phyloP scores from a whole-genome alignment of 2,797 vertebrate species.

The Sciaenops ocellatus region DNA sequence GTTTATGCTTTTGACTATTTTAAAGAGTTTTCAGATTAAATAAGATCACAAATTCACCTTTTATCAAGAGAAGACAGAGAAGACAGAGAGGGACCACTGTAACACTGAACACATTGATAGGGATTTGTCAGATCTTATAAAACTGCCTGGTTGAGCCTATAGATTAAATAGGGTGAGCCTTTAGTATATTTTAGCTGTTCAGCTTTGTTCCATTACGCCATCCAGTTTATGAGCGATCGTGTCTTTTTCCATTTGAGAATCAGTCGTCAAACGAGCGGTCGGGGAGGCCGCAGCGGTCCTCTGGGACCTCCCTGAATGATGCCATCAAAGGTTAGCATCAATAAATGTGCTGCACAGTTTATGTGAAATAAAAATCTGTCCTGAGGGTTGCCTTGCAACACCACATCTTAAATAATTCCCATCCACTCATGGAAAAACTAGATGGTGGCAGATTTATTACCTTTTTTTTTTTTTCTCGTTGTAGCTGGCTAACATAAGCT shows the following conservation, averaged over 20 bases:
- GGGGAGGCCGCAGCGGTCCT: background rate
- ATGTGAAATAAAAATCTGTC: background rate
- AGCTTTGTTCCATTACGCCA: background rate
- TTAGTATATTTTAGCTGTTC: background rate
- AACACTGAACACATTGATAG: background rate
- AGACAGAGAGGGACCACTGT: background rate
- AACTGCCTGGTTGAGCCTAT: background rate
- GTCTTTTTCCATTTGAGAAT: background rate
- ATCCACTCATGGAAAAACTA: background rate
- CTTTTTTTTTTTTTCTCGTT: no score
- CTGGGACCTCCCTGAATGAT: background rate
- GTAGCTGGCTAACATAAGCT: no score
- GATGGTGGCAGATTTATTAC: background rate
- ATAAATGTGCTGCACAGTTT: background rate
- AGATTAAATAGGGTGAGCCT: no score
- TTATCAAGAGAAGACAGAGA: background rate
- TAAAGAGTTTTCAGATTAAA: no score
- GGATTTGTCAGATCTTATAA: background rate
- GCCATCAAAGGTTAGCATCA: background rate
- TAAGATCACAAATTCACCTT: no score
- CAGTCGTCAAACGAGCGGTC: background rate
- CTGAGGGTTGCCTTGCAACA: no score
- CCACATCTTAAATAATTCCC: background rate
- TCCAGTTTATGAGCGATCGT: no score
- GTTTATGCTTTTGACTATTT: no score